Evolutionary conservation across 1,140 invertebrate genomes (phyloP).

Genomic region (Cotesia chilonis): DNA sequence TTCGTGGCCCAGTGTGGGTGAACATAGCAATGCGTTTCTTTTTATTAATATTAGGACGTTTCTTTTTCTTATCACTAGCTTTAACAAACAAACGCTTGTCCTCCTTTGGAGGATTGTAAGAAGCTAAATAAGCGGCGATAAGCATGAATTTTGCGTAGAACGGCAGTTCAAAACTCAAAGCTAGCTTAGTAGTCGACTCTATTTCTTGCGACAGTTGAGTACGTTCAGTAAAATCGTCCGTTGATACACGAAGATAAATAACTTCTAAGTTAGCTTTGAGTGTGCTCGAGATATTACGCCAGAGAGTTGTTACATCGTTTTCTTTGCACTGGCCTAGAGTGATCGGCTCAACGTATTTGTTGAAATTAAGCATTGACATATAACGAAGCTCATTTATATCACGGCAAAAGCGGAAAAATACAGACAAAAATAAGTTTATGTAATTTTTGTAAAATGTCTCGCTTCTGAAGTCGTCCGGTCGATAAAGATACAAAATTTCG

Average conservation of each 20-base stretch:
- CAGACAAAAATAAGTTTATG: constrained; percentile 80
- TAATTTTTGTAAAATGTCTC: constrained; percentile 77
- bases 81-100: constrained; percentile 86
- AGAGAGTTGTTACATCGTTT: constrained; percentile 76
- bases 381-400: constrained; percentile 83
- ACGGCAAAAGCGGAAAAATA: constrained; percentile 82
- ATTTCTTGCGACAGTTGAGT: constrained; percentile 52
- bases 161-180: constrained; percentile 82
- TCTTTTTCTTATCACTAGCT: constrained; percentile 72
- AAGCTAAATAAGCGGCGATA: constrained; percentile 89
- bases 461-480: constrained; percentile 44
- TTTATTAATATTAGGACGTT: constrained; percentile 43
- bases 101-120: constrained; percentile 86
- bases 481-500: constrained; percentile 73
- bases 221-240: constrained; percentile 48
- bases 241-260: constrained; percentile 77
- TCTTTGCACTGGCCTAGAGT: constrained; percentile 66
- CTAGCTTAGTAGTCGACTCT: constrained; percentile 67
- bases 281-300: constrained; percentile 79
- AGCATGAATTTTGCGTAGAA: constrained; percentile 89
- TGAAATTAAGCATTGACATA: constrained; percentile 75
- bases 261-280: constrained; percentile 78
- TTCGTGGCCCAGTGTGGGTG: constrained; percentile 78
- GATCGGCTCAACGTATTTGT: constrained; percentile 80
- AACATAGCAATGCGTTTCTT: constrained; percentile 62